phyloP scores from a whole-genome alignment of 2,113 vertebrate genomes.

The Crotalus viridis region DNA sequence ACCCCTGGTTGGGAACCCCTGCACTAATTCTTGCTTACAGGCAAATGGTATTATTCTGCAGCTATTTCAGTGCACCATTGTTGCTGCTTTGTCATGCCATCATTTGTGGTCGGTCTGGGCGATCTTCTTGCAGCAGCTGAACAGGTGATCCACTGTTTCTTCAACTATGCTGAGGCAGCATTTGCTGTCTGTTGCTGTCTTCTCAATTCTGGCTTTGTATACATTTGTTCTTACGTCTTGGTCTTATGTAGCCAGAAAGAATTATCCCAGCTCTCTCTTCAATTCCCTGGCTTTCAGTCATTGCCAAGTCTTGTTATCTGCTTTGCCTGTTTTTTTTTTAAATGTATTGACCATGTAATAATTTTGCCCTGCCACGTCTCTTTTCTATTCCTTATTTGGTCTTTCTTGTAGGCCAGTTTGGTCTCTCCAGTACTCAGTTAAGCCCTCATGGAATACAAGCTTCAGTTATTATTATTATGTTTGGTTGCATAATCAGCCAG shows the following conservation, averaged over 20 bases:
- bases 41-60: background rate
- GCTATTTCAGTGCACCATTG: background rate
- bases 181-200: background rate
- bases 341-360: background rate
- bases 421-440: background rate
- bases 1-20: too few relatives aligned
- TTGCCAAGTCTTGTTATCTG: background rate
- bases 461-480: background rate
- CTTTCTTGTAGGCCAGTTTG: background rate
- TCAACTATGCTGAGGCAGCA: background rate
- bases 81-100: background rate
- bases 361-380: background rate
- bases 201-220: background rate
- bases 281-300: background rate
- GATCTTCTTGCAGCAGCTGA: background rate
- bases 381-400: background rate
- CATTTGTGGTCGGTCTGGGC: background rate
- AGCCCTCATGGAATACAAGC: background rate
- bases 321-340: background rate
- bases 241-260: background rate
- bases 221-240: background rate
- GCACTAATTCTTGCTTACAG: background rate
- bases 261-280: background rate
- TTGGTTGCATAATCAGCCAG: background rate
- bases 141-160: background rate